phyloP scores from a whole-genome alignment of 2,797 vertebrate species.

The Catamblyrhynchus diadema region DNA sequence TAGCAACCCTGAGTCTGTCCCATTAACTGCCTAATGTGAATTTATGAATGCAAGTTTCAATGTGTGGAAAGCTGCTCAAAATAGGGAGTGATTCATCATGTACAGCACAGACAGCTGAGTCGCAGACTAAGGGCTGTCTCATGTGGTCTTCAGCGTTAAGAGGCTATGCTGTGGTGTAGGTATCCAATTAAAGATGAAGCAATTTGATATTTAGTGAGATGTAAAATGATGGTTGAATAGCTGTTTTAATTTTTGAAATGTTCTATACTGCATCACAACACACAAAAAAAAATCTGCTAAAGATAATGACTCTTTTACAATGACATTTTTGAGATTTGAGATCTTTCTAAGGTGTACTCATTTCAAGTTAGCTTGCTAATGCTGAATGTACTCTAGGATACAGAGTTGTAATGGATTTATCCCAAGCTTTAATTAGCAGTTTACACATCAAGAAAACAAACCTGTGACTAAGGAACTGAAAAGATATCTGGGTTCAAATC shows the following conservation, averaged over 20 bases:
- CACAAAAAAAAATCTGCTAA: background rate
- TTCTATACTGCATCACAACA: background rate
- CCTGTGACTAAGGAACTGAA: background rate
- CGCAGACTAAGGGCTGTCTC: constrained; percentile 25
- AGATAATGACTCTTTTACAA: background rate
- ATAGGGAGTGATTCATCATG: constrained; percentile 51
- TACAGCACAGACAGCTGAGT: constrained; percentile 31
- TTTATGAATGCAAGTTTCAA: constrained; percentile 73
- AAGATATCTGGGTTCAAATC: background rate
- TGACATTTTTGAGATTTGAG: background rate
- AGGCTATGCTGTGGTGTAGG: background rate
- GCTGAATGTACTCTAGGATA: background rate
- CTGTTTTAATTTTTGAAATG: background rate
- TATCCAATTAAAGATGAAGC: background rate
- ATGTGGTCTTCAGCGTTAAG: constrained; percentile 1
- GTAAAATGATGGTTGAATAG: background rate
- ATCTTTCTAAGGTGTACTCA: background rate
- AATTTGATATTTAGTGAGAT: constrained; percentile 34
- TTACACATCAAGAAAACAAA: background rate
- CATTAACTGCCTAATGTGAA: constrained; percentile 72
- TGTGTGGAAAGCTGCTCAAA: constrained; percentile 55
- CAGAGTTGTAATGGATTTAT: background rate
- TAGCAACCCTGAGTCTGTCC: constrained; percentile 75
- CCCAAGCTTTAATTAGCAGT: background rate
- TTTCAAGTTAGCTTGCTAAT: background rate